Conservation (phyloP, 2,113 vertebrate genomes). For the Hyla sarda region DNA sequence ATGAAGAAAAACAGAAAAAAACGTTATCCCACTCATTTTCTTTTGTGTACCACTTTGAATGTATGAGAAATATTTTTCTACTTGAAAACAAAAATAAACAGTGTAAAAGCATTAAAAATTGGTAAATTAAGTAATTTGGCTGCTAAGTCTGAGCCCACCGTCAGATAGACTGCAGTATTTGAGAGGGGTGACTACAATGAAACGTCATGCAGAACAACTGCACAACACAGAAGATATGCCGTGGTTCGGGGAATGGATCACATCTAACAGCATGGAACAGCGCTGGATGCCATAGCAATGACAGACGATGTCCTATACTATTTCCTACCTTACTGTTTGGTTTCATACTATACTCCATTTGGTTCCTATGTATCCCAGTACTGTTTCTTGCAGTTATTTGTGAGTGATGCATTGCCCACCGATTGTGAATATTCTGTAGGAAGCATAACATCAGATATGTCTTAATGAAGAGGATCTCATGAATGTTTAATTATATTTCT, state of each 20-base stretch:
- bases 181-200: neutral
- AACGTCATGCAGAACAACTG: slow-evolving; percentile 25
- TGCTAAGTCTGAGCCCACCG: slow-evolving; percentile 75
- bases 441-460: neutral
- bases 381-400: neutral
- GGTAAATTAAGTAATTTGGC: slow-evolving; percentile 91
- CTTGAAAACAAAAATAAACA: slow-evolving; percentile 86
- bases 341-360: neutral
- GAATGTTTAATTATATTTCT: slow-evolving; percentile 23
- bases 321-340: neutral
- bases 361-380: neutral
- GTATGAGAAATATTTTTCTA: slow-evolving; percentile 93
- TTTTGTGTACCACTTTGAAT: slow-evolving; percentile 90
- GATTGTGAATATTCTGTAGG: slow-evolving; percentile 2
- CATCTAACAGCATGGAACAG: neutral
- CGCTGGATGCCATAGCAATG: neutral
- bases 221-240: neutral
- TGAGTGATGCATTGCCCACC: neutral
- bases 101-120: slow-evolving; percentile 86
- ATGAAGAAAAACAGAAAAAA: slow-evolving; percentile 80
- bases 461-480: slow-evolving; percentile 37
- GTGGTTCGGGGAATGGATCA: neutral
- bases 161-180: slow-evolving; percentile 65
- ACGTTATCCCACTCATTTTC: slow-evolving; percentile 78
- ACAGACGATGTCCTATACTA: neutral